Percentiles rank a stretch among this genome's conserved stretches.
These are phyloP conservation scores for Lepus timidus DNA, from an alignment of 2,113 vertebrate genomes.

Conservation along the genomic window DNA sequence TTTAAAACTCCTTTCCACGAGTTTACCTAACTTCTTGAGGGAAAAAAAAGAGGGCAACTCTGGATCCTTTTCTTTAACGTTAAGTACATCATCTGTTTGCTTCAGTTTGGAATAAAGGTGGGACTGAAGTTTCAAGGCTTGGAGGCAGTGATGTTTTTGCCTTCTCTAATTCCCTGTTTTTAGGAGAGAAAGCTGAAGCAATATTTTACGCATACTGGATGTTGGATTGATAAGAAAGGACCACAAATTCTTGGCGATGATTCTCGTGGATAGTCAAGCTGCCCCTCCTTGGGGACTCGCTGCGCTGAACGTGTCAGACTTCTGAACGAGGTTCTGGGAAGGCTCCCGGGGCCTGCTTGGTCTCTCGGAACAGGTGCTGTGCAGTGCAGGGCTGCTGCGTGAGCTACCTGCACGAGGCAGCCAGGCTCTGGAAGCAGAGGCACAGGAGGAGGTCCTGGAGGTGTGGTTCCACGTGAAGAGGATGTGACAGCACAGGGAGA, in stretches of 20 bases:
- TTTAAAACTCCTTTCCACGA: constrained; percentile 13
- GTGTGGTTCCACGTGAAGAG: too few relatives aligned
- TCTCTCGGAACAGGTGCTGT: background rate
- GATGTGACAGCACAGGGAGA: too few relatives aligned
- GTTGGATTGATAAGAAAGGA: background rate
- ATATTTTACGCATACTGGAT: constrained; percentile 15
- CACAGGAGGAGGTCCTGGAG: background rate
- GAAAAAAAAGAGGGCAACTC: background rate
- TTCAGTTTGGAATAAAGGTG: background rate
- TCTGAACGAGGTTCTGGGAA: background rate
- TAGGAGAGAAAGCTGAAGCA: background rate
- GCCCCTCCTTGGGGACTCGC: background rate
- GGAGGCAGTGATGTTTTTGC: background rate
- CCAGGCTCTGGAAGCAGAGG: background rate
- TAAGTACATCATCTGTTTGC: background rate
- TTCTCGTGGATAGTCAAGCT: background rate
- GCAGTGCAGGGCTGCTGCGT: background rate
- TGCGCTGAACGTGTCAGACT: background rate
- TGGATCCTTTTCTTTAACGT: background rate
- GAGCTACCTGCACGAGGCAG: background rate
- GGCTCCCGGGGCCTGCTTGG: background rate
- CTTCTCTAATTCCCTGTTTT: background rate
- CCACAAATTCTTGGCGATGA: background rate
- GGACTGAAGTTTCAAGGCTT: background rate
- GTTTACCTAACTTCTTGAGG: background rate